Percentiles rank a stretch among this genome's conserved stretches.
These are phyloP conservation scores for Myripristis jacobus DNA, from an alignment of 2,797 vertebrate genomes.

Conservation along the genomic window DNA sequence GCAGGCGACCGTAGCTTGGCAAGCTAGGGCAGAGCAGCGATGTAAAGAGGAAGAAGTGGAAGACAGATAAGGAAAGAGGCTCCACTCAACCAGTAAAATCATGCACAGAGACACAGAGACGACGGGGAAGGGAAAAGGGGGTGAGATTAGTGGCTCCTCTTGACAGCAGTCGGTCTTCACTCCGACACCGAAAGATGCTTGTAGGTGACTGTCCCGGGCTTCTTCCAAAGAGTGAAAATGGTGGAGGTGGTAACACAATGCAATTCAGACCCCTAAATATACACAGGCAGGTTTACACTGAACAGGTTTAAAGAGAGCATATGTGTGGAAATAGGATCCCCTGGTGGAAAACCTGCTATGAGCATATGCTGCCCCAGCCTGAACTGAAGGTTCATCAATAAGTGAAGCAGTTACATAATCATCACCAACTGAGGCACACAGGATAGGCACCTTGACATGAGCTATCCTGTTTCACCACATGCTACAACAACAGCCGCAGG, in stretches of 20 bases:
- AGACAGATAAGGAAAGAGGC: constrained; percentile 40
- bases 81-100: constrained; percentile 42
- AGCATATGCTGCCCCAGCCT: constrained; percentile 70
- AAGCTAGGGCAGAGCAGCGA: constrained; percentile 60
- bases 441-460: constrained; percentile 56
- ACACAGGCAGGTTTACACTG: constrained; percentile 57
- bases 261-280: constrained; percentile 57
- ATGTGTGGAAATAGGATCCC: constrained; percentile 67
- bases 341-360: constrained; percentile 57
- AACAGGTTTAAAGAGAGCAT: constrained; percentile 65
- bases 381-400: constrained; percentile 63
- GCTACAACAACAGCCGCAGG: constrained; percentile 48
- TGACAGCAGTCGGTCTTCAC: constrained; percentile 34
- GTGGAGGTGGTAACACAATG: constrained; percentile 44
- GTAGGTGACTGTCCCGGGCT: constrained; percentile 20
- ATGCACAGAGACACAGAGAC: constrained; percentile 51
- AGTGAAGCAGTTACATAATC: constrained; percentile 61
- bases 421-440: constrained; percentile 56
- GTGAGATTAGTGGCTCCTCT: constrained; percentile 21
- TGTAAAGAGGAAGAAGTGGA: constrained; percentile 31
- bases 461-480: constrained; percentile 67
- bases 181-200: constrained; percentile 29
- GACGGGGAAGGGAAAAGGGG: constrained; percentile 15
- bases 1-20: constrained; percentile 63
- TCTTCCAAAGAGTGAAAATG: constrained; percentile 51